A percentile compares a stretch with the other conserved stretches of the same genome.
Evolutionary conservation across 2,113 vertebrate genomes (phyloP).

Genomic region (Anoura caudifer): DNA sequence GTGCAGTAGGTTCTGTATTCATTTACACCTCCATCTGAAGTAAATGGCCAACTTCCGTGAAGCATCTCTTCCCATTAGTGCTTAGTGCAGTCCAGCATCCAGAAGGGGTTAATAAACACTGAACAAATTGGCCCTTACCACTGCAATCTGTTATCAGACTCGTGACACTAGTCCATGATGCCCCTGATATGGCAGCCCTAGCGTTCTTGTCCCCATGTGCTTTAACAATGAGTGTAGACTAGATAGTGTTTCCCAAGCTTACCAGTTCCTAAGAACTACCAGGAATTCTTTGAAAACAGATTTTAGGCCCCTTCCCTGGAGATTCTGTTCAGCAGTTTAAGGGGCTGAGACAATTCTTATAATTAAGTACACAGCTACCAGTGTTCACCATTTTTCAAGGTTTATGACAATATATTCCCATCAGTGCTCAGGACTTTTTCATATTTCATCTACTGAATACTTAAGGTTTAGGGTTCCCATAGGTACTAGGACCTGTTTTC

Average conservation of each 20-base stretch:
- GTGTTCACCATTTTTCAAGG: neutral
- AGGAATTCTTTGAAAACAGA: neutral
- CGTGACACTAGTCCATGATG: neutral
- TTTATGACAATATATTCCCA: neutral
- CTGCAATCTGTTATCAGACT: neutral
- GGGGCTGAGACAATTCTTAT: neutral
- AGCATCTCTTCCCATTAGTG: neutral
- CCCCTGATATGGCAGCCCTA: neutral
- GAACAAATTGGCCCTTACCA: neutral
- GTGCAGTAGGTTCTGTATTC: neutral
- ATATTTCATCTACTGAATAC: neutral
- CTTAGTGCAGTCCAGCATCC: neutral
- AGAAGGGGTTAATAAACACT: constrained; percentile 12
- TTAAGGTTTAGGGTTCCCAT: neutral
- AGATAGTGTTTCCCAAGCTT: neutral
- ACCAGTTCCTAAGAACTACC: neutral
- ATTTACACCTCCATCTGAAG: neutral
- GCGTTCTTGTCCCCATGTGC: neutral
- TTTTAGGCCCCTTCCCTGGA: neutral
- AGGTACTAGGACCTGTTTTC: neutral
- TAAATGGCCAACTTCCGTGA: neutral
- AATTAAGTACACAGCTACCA: neutral
- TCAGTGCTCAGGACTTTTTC: neutral
- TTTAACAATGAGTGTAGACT: neutral
- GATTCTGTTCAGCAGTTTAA: neutral